Evolutionary conservation across 2,888 invertebrate species (phyloP).

Genomic region (Neoscelio sp.): DNA sequence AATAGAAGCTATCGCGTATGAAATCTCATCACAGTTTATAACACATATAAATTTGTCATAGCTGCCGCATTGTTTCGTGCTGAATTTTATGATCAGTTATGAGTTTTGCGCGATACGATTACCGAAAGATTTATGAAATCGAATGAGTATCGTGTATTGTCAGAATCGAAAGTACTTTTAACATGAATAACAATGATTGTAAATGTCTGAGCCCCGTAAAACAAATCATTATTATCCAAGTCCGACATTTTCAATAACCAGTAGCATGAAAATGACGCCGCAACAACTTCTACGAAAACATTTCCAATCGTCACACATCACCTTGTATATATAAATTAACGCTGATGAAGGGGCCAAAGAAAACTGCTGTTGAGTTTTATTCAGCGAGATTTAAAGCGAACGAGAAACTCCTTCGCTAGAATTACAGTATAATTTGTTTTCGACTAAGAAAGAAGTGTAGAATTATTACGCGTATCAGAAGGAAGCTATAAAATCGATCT

Average conservation of each 20-base stretch:
- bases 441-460: constrained; percentile 4
- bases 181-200: constrained; percentile 36
- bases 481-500: background rate
- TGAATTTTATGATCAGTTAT: constrained; percentile 51
- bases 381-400: constrained; percentile 51
- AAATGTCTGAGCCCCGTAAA: constrained; percentile 13
- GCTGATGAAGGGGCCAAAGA: constrained; percentile 37
- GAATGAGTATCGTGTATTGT: constrained; percentile 1
- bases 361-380: constrained; percentile 61
- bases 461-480: constrained; percentile 24
- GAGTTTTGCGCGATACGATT: constrained; percentile 35
- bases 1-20: constrained; percentile 51
- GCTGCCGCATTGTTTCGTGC: constrained; percentile 22
- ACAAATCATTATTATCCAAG: no score
- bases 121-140: constrained; percentile 35
- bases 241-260: no score
- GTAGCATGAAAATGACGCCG: no score
- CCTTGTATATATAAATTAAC: constrained; percentile 4
- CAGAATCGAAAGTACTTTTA: constrained; percentile 25
- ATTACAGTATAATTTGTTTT: constrained; percentile 47
- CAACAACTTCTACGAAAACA: no score
- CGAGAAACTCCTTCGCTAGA: constrained; percentile 25
- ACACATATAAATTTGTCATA: constrained; percentile 51
- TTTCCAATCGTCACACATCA: no score
- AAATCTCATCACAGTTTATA: constrained; percentile 61